phyloP scores from a whole-genome alignment of 1,140 invertebrate species.

The Gonatopus flavifemur region DNA sequence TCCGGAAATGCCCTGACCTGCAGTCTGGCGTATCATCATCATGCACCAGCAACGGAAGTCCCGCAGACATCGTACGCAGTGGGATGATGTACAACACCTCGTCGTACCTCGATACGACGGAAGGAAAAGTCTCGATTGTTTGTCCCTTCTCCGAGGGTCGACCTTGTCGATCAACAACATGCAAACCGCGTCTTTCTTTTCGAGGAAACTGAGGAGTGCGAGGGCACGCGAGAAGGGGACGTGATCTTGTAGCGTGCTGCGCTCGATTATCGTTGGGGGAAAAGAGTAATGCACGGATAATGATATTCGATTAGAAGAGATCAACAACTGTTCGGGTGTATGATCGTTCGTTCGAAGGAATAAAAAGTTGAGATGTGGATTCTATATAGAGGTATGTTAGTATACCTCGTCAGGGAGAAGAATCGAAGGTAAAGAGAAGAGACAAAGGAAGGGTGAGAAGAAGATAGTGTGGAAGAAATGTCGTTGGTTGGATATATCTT shows the following conservation, averaged over 20 bases:
- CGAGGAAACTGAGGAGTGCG: constrained; percentile 31
- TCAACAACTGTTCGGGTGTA: no score
- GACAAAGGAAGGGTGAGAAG: constrained; percentile 10
- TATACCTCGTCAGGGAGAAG: background rate
- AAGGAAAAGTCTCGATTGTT: constrained; percentile 15
- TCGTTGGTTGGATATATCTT: constrained; percentile 52
- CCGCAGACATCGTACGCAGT: constrained; percentile 25
- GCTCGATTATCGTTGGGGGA: no score
- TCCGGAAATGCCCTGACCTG: no score
- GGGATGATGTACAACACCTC: no score
- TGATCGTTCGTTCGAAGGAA: constrained; percentile 9
- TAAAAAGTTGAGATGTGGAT: constrained; percentile 26
- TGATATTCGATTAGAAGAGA: no score
- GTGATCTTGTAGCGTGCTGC: constrained; percentile 20
- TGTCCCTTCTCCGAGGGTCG: no score
- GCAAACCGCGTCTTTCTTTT: constrained; percentile 28
- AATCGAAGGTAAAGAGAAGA: background rate
- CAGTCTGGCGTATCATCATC: no score
- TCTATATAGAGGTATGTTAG: no score
- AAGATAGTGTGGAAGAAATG: constrained; percentile 3
- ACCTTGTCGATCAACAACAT: constrained; percentile 30
- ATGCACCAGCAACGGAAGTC: constrained; percentile 24
- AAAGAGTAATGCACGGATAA: constrained; percentile 18
- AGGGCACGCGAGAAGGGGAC: constrained; percentile 25
- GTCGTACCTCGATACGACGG: constrained; percentile 7